phyloP scores from a whole-genome alignment of 1,140 invertebrate species.

The Polypedilum vanderplanki region DNA sequence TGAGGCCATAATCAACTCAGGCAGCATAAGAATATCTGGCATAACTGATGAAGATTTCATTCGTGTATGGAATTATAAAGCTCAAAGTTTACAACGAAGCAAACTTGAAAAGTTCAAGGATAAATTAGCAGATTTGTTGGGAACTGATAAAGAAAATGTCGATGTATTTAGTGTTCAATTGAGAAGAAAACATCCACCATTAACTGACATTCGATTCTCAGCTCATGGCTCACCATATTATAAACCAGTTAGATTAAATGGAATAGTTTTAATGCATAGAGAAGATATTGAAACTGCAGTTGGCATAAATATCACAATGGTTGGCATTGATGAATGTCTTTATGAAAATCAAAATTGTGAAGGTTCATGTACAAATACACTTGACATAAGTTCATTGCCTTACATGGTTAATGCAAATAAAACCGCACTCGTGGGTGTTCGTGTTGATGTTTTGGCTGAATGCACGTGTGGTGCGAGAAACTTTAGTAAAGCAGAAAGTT shows the following conservation, averaged over 20 bases:
- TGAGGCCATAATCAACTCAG: constrained; percentile 91
- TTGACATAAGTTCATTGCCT: constrained; percentile 81
- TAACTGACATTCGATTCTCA: constrained; percentile 89
- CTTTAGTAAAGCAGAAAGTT: constrained; percentile 82
- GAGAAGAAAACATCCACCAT: constrained; percentile 73
- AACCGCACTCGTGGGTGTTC: constrained; percentile 87
- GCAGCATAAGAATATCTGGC: constrained; percentile 87
- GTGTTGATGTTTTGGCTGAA: constrained; percentile 79
- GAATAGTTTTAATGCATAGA: constrained; percentile 86
- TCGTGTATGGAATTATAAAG: constrained; percentile 85
- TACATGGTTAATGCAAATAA: constrained; percentile 96
- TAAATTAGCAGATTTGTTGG: constrained; percentile 76
- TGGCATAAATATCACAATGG: constrained; percentile 94
- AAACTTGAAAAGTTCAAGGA: constrained; percentile 83
- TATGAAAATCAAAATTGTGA: constrained; percentile 94
- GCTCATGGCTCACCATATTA: constrained; percentile 95
- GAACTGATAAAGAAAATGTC: constrained; percentile 79
- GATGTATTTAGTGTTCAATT: constrained; percentile 93
- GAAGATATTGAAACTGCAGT: constrained; percentile 90
- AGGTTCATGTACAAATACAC: constrained; percentile 87
- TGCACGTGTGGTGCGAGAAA: constrained; percentile 88
- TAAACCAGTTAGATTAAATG: constrained; percentile 87
- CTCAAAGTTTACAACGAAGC: constrained; percentile 72
- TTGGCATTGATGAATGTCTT: constrained; percentile 94
- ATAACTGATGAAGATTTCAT: constrained; percentile 95